Conservation (phyloP, 1,140 invertebrate genomes). For the Magallana angulata region DNA sequence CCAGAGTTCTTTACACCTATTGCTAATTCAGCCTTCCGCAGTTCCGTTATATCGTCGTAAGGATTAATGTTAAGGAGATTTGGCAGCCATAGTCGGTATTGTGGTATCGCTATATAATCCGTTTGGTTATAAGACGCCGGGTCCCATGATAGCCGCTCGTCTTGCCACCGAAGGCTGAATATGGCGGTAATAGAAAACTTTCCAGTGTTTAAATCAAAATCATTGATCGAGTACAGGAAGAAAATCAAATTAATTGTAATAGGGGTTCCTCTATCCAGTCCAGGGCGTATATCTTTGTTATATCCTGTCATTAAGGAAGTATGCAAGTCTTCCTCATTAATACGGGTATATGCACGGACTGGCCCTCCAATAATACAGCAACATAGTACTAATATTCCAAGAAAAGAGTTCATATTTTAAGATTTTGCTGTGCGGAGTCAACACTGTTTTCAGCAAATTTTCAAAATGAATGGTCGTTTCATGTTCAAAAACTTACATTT, state of each 20-base stretch:
- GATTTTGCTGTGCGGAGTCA: too few relatives aligned
- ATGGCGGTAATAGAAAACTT: slow-evolving; percentile 20
- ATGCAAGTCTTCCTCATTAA: slow-evolving; percentile 3
- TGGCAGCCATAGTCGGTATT: slow-evolving; percentile 30
- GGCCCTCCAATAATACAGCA: too few relatives aligned
- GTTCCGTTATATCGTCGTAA: slow-evolving; percentile 1
- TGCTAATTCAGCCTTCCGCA: neutral
- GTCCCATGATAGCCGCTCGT: slow-evolving; percentile 23
- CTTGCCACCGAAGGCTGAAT: neutral
- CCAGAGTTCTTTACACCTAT: slow-evolving; percentile 29
- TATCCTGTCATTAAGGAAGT: slow-evolving; percentile 7
- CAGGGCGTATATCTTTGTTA: neutral
- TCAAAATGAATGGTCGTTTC: too few relatives aligned
- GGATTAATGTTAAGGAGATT: slow-evolving; percentile 16
- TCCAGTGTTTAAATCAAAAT: slow-evolving; percentile 20
- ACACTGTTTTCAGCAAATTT: too few relatives aligned
- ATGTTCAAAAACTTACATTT: too few relatives aligned
- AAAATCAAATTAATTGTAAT: neutral
- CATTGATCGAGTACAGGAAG: neutral
- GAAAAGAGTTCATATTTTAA: too few relatives aligned
- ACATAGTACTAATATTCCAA: too few relatives aligned
- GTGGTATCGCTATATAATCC: neutral
- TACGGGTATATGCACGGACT: neutral
- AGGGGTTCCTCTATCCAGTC: neutral
- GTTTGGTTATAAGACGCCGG: neutral